Evolutionary conservation across 2,888 invertebrate genomes (phyloP), one percentile per base, ranked within the genome.

Genomic region (Xestoiulus laeticollis): DNA sequence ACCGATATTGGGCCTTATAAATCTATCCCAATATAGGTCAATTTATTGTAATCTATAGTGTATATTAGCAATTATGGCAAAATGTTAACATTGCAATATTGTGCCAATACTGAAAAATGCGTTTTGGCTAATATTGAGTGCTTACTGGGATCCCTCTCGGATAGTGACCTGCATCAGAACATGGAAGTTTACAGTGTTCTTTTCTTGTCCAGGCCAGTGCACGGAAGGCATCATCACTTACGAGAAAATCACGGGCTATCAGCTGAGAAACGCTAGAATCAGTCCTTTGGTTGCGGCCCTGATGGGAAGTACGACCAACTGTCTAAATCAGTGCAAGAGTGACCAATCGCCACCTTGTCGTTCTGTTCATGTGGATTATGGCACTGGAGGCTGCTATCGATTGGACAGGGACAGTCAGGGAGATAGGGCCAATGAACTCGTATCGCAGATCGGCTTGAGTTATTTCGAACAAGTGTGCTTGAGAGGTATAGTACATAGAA

Each of bases 381-480:
- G 90, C 83, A 91, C 91, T 59, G 91, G 91, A 90, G 90, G 92
- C 87, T 93, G 93, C 90, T 92, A 92, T 90, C 91, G 91, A 90
- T 90, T 93, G 88, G 93, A 93, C 89, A 90, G 92, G 68, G 93
- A 93, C 90, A 92, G 92, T 8, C 92, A 93, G 88, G 85, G 85
- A 19, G 90, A 90, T 4, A 59, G 68, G 26, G 85, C 68, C 19
- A 83, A 83, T 10, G 92, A 92, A 82, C 90, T 93, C 48, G 90
- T 91, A 5, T 90, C 90, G 10, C 89, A 92, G 26, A 91, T 92
- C 87, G 92, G 92, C 30, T 91, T 91, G 89, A 92, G 91, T 88
- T 93, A 92, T 89, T 93, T 92, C 90, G 93, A 93, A 90, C 92
- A 93, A 90, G 92, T 92, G 48, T 93, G 93, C 87, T 90, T 92